Evolutionary conservation across 1,140 invertebrate species (phyloP), one percentile per base, ranked within the genome.

Genomic region (Antheraea pernyi): DNA sequence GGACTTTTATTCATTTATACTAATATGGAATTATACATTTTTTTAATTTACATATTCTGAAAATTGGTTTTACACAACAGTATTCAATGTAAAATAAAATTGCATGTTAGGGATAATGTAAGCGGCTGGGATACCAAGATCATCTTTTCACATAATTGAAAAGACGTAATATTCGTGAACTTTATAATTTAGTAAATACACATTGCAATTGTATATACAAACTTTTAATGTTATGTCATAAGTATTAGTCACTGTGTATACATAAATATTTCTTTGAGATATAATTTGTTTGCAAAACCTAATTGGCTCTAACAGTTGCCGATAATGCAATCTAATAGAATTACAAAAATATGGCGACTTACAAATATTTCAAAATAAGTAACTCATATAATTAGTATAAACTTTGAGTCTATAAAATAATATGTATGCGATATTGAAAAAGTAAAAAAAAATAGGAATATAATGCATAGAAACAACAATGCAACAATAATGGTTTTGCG

Each of bases 401-500:
- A 53, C 9, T 16, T n/a, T 53, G 13, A 53, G 46, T 53, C 39
- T 42, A 9, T 8, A 42, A 2, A 30, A 30, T 7, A 53, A 13
- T 11, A n/a, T 53, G 46, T 16, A 53, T 53, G 46, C 11, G 5
- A n/a, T 13, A 53, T 13, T 53, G 46, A 53, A 53, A 53, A 53
- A 13, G 46, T 16, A 16, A 53, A n/a, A 53, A 13, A 7, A 16
- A 53, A 53, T n/a, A 16, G 0, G 13, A 53, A 53, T 30, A 53
- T 53, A 53, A 53, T 53, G 46, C 10, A 53, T 13, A 53, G 46
- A 53, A 53, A 53, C 46, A 48, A 48, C 46, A 53, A 53, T 64
- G 16, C 46, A 53, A 53, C 1, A 53, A 53, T 64, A 48, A 53
- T 48, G 16, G 42, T 46, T 59, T 37, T 69, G 78, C 82, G 77